Evolutionary conservation across 2,888 invertebrate genomes (phyloP), one percentile per base, ranked within the genome.

Genomic region (Drosophila acutilabella): DNA sequence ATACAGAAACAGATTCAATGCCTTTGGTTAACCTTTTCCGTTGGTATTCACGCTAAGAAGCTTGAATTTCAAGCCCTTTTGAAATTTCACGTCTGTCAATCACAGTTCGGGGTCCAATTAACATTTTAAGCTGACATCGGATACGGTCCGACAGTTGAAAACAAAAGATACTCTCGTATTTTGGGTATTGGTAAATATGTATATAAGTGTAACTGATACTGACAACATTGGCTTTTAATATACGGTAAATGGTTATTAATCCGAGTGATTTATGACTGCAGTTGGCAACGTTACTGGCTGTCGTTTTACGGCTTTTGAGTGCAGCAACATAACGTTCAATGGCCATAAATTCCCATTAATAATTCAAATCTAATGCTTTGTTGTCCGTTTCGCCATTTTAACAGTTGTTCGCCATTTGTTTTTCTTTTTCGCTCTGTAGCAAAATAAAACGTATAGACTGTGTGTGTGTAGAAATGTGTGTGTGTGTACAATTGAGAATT

Each of bases 291-390:
- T 36, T 36, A 1, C 13, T 36, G 11, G 4, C 11, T 36, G 36
- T 13, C 36, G 13, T 13, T 36, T 36, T 79, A 56, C 65, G 51
- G 51, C 42, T 53, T 62, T 54, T 50, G 64, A 64, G 59, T 52
- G 70, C 59, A 45, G 53, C 62, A 58, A 58, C 64, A 51, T 60
- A 50, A 50, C 68, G 70, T 68, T 80, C 68, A 80, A 67, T 81
- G 67, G 52, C 73, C 73, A 86, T 79, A 81, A 86, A 85, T 84
- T 77, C 52, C 60, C 73, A 77, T 84, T 73, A 86, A 81, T 82
- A 85, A 84, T 84, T 86, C 74, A 84, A 71, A 79, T 78, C 67
- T 45, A 66, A 59, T 60, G 74, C 71, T 66, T 69, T 74, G 61
- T 71, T 53, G 51, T 61, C 52, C 45, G 38, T 14, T 44, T 51